Conservation (phyloP, 2,797 vertebrate genomes). For the Choloepus didactylus region DNA sequence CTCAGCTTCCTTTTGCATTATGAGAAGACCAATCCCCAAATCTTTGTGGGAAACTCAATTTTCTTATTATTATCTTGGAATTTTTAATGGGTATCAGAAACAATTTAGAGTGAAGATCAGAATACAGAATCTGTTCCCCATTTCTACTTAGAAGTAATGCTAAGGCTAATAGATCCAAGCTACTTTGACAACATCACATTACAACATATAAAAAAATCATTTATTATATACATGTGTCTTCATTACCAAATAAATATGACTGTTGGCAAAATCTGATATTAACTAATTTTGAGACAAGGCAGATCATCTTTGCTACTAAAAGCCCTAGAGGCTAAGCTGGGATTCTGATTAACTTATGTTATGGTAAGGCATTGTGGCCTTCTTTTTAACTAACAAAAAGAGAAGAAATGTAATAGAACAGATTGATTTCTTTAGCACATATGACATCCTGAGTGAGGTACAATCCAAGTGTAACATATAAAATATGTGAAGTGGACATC, state of each 20-base stretch:
- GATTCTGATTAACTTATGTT: not conserved
- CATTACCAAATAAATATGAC: conserved; percentile 43
- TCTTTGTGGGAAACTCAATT: not conserved
- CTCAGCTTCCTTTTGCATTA: not conserved
- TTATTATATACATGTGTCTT: not conserved
- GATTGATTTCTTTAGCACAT: not conserved
- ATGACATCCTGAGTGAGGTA: not conserved
- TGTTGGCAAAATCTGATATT: conserved; percentile 34
- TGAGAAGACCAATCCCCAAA: not conserved
- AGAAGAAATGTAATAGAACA: not conserved
- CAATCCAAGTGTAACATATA: not conserved
- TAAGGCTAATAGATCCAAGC: conserved; percentile 5
- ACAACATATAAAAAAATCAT: not conserved
- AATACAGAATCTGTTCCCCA: not conserved
- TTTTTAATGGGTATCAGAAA: not conserved
- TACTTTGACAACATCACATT: not conserved
- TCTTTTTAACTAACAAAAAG: conserved; percentile 22
- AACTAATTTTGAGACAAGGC: conserved; percentile 34
- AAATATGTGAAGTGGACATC: not conserved
- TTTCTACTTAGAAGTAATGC: conserved; percentile 18
- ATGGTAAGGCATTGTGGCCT: not conserved
- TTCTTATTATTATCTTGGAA: not conserved
- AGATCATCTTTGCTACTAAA: not conserved
- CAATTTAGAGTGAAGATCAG: not conserved
- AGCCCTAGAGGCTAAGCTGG: not conserved